These are phyloP conservation scores for Fistularia tabacaria DNA, from an alignment of 2,797 vertebrate genomes.

Conservation along the genomic window DNA sequence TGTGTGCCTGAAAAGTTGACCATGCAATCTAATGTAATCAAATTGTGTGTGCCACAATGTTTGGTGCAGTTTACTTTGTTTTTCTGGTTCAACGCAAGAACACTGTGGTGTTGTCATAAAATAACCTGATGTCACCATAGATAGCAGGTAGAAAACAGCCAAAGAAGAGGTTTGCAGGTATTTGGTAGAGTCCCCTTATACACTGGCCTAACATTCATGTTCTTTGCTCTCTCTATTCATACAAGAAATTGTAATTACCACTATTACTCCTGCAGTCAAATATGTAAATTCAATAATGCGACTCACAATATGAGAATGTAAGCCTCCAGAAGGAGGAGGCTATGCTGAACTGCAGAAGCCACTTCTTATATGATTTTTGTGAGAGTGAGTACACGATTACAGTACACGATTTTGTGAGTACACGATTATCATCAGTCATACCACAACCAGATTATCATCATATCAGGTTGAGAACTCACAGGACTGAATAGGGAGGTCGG, in stretches of 20 bases:
- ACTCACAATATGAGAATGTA: constrained; percentile 34
- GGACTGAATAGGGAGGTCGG: constrained; percentile 26
- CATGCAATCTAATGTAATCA: too few species aligned
- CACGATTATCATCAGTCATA: constrained; percentile 36
- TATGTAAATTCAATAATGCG: constrained; percentile 49
- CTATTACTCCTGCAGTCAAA: constrained; percentile 46
- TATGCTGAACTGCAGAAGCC: neutral
- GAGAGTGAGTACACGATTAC: constrained; percentile 34
- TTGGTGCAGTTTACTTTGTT: neutral
- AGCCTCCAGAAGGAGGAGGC: constrained; percentile 12
- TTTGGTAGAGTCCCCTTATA: constrained; percentile 9
- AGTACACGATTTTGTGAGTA: too few species aligned
- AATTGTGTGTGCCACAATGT: too few species aligned
- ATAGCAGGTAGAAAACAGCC: too few species aligned
- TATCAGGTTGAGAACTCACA: constrained; percentile 32
- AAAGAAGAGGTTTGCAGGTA: neutral
- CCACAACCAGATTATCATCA: constrained; percentile 31
- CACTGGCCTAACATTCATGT: constrained; percentile 6
- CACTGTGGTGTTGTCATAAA: neutral
- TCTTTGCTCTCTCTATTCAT: constrained; percentile 27
- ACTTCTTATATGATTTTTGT: constrained; percentile 44
- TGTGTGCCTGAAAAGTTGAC: too few species aligned
- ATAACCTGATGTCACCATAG: too few species aligned
- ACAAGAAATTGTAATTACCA: constrained; percentile 39
- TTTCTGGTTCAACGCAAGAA: too few species aligned